phyloP scores from a whole-genome alignment of 2,888 invertebrate genomes.

The Lobophora halterata region DNA sequence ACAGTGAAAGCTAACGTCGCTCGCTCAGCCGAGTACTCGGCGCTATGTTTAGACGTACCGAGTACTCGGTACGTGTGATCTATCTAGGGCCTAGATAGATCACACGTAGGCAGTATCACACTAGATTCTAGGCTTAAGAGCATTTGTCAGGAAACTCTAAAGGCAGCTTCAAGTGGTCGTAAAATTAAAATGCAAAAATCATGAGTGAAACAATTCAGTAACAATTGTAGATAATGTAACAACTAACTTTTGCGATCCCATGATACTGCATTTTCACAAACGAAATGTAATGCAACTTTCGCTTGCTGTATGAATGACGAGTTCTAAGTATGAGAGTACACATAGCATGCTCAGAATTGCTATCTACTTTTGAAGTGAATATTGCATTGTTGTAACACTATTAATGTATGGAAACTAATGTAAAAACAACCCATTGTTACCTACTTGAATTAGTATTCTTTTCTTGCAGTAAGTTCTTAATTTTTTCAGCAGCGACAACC shows the following conservation, averaged over 20 bases:
- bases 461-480: too few relatives aligned
- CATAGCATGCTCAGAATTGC: constrained; percentile 14
- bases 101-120: too few relatives aligned
- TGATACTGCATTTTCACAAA: constrained; percentile 65
- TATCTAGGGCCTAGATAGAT: too few relatives aligned
- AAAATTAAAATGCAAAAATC: too few relatives aligned
- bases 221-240: constrained; percentile 16
- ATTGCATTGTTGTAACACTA: constrained; percentile 21
- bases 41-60: too few relatives aligned
- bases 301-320: constrained; percentile 38
- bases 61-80: too few relatives aligned
- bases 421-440: constrained; percentile 18
- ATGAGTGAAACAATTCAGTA: constrained; percentile 10
- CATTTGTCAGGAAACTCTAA: too few relatives aligned
- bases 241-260: constrained; percentile 46
- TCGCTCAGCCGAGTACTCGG: too few relatives aligned
- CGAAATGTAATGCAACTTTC: constrained; percentile 66
- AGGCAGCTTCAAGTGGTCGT: too few relatives aligned
- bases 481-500: too few relatives aligned
- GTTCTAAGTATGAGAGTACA: constrained; percentile 17
- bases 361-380: constrained; percentile 13
- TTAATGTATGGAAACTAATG: constrained; percentile 15
- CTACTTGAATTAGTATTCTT: constrained; percentile 1
- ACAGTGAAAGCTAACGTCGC: too few relatives aligned
- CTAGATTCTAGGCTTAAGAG: too few relatives aligned